Evolutionary conservation across 2,113 vertebrate species (phyloP).

Genomic region (Prinia subflava): DNA sequence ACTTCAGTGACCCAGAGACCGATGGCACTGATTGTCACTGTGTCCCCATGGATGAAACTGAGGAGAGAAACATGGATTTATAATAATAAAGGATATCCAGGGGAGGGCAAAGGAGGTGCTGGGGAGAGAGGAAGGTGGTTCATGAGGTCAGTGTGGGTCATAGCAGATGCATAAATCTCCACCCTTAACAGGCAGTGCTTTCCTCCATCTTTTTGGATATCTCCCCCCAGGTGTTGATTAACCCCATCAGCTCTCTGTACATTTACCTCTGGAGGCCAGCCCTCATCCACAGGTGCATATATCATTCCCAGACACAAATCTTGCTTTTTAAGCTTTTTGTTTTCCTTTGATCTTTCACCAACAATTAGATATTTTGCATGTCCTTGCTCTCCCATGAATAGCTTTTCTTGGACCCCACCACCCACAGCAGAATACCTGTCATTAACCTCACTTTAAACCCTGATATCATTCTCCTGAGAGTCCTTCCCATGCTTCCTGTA

Average conservation of each 20-base stretch:
- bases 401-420: neutral
- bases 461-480: neutral
- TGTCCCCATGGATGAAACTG: constrained; percentile 13
- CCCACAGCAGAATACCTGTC: neutral
- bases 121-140: neutral
- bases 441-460: neutral
- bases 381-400: neutral
- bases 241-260: neutral
- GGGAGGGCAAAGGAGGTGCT: neutral
- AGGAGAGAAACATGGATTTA: neutral
- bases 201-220: neutral
- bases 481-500: neutral
- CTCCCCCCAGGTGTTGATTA: neutral
- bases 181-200: neutral
- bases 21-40: constrained; percentile 2
- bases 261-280: neutral
- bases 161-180: neutral
- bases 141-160: neutral
- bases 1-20: neutral
- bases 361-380: neutral
- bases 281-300: neutral
- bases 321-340: neutral
- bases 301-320: neutral
- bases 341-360: neutral
- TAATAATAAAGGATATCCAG: neutral